Evolutionary conservation across 2,113 vertebrate species (phyloP), one percentile per base, ranked within the genome.

Genomic region (Barnardius zonarius): DNA sequence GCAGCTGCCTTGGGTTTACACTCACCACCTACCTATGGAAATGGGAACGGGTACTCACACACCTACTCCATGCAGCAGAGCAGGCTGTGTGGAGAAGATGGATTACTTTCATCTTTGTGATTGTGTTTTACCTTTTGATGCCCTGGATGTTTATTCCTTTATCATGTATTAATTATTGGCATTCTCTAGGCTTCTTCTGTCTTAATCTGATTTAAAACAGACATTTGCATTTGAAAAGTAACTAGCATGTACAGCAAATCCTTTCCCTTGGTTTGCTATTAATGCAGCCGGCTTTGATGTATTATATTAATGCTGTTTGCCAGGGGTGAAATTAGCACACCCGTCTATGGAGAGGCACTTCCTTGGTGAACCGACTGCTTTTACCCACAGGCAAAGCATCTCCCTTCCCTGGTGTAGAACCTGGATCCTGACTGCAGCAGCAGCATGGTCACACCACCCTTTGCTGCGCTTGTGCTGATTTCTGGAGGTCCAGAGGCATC

Each of bases 181-280:
- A 91, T 93, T 94, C 88, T 92, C 81, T 70, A 73, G 78, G 78
- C 86, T 93, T 96, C 77, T 94, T 95, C 93, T 92, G 37, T 89
- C 88, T 93, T 96, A 96, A 96, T 97, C 93, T 96, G 95, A 96
- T 97, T 96, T 92, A 84, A 95, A 94, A 76, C 67, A 94, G 86
- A 85, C 20, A 96, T 96, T 95, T 96, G 88, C 93, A 95, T 96
- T 95, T 96, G 91, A 96, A 96, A 96, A 96, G 92, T 89, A 92
- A 69, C 83, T 92, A 96, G 69, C 73, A 88, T 88, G 93, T 95
- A 92, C 68, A 90, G 86, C 88, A 93, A 96, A 96, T 94, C 92
- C 86, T 90, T 90, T 86, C 86, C 35, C 73, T 93, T 93, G 57
- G 61, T 94, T 91, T 82, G 76, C 82, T 95, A 70, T 86, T 96